phyloP scores from a whole-genome alignment of 2,797 vertebrate genomes.

The Sebastes itinus region DNA sequence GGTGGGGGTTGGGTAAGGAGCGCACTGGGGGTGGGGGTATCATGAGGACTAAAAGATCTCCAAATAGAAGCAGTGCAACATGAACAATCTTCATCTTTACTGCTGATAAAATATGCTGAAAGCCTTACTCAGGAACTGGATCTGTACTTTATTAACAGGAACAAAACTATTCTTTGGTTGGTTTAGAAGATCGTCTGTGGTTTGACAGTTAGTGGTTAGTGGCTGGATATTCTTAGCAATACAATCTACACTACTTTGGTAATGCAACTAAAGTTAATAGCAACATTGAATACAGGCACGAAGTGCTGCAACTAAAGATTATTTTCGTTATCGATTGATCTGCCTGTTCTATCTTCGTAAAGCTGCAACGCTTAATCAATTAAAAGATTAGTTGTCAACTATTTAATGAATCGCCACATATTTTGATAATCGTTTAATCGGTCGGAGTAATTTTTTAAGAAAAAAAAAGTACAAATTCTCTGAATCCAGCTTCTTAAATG shows the following conservation, averaged over 20 bases:
- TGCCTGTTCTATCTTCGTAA: background rate
- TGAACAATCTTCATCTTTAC: slow-evolving; percentile 48
- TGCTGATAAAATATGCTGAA: slow-evolving; percentile 49
- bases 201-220: background rate
- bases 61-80: slow-evolving; percentile 37
- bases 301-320: background rate
- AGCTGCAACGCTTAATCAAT: background rate
- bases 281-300: background rate
- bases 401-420: background rate
- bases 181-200: background rate
- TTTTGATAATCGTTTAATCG: background rate
- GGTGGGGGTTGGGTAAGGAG: slow-evolving; percentile 61
- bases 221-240: background rate
- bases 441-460: background rate
- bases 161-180: slow-evolving; percentile 1
- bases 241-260: too few relatives aligned
- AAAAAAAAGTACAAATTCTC: background rate
- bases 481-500: background rate
- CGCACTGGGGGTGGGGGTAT: slow-evolving; percentile 39
- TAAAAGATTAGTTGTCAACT: background rate
- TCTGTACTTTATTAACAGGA: background rate
- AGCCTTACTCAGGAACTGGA: slow-evolving; percentile 8
- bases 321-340: background rate
- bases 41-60: slow-evolving; percentile 45
- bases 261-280: background rate